Evolutionary conservation across 1,140 invertebrate species (phyloP), one percentile per base, ranked within the genome.

Genomic region (Akabosia matsudoensis): DNA sequence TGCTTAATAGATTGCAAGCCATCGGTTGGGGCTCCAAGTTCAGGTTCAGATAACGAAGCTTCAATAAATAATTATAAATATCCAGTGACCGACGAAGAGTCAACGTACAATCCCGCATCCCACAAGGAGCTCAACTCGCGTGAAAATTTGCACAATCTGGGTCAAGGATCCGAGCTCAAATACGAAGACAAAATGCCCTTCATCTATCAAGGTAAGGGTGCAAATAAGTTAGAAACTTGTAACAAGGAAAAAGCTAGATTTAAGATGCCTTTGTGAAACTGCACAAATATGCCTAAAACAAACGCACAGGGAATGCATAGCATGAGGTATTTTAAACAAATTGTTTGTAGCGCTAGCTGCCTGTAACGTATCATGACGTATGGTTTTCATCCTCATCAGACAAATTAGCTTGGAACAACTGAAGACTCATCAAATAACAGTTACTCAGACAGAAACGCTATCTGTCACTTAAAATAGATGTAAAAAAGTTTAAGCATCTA

Each of bases 31-130:
- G 77, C 72, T 10, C 71, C 73, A 34, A 77, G 77, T 64, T 79
- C 78, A 13, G 79, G 79, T n/a, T 79, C 78, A 18, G 80, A 81
- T 73, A 81, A 81, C 76, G 80, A 81, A 56, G 79, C 76, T 56
- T 54, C 73, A 7, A 26, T 76, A 78, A 70, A 75, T 79, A 73
- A 74, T 73, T 70, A 79, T 51, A 72, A 72, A 72, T 72, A 72
- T 72, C 37, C 70, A 72, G 70, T 51, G 26, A 51, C 70, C 1
- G 37, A 72, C 33, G 70, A 72, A 22, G 70, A 72, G 37, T 72
- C 70, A 7, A 45, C 70, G 3, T 72, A 72, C 26, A 33, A 26
- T 74, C 79, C 73, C 61, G 10, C 64, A 34, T 64, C 72, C 18
- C 73, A 78, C 24, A 79, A 81, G 72, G 76, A 79, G 18, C 74